Evolutionary conservation across 2,888 invertebrate species (phyloP).

Genomic region (Trichogramma evanescens): DNA sequence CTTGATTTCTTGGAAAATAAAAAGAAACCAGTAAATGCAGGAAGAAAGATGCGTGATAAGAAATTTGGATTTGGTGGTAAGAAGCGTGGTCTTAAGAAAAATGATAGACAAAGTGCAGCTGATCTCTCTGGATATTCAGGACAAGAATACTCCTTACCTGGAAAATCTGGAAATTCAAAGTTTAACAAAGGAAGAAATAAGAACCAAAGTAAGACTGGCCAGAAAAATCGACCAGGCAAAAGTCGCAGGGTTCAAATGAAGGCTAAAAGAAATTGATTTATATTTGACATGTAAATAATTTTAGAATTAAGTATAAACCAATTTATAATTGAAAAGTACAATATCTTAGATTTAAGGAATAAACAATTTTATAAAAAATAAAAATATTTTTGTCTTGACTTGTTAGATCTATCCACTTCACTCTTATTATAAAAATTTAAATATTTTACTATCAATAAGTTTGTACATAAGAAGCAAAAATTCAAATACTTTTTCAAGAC

Average conservation of each 20-base stretch:
- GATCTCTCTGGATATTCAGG: slow-evolving; percentile 55
- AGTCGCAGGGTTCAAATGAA: slow-evolving; percentile 47
- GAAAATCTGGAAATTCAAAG: slow-evolving; percentile 32
- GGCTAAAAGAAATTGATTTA: slow-evolving; percentile 37
- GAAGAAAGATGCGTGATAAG: slow-evolving; percentile 64
- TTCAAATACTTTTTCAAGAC: no score
- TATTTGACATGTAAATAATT: no score
- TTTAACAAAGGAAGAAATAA: slow-evolving; percentile 9
- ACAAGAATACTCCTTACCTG: slow-evolving; percentile 46
- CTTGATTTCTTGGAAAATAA: slow-evolving; percentile 73
- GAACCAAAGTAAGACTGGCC: slow-evolving; percentile 2
- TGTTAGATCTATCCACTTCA: no score
- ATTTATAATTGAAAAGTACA: no score
- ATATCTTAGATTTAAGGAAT: no score
- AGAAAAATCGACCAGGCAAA: slow-evolving; percentile 20
- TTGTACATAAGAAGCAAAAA: no score
- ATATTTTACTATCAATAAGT: no score
- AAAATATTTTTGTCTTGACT: no score
- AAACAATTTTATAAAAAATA: no score
- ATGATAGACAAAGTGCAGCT: slow-evolving; percentile 73
- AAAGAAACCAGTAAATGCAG: slow-evolving; percentile 39
- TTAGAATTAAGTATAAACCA: no score
- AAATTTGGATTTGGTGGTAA: slow-evolving; percentile 95
- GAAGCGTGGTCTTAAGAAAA: slow-evolving; percentile 81
- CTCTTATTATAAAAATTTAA: no score